Evolutionary conservation across 2,797 vertebrate species (phyloP).

Genomic region (Alcedo quadribrachys): DNA sequence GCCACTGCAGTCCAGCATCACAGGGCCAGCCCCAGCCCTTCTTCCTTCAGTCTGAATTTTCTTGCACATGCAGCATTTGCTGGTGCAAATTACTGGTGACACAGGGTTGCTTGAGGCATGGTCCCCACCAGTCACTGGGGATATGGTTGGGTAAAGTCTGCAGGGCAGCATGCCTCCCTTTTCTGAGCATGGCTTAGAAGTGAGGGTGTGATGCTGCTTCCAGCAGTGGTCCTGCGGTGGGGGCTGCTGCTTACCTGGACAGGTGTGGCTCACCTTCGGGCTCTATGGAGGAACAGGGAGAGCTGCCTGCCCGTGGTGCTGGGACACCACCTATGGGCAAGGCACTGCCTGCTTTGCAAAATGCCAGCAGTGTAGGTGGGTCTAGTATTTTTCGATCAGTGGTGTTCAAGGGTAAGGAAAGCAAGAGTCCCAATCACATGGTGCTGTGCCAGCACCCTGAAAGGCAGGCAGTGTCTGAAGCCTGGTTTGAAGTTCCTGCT

Average conservation of each 20-base stretch:
- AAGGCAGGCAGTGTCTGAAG: neutral
- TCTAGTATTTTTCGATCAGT: neutral
- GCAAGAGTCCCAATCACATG: accelerated
- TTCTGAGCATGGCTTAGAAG: accelerated
- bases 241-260: neutral
- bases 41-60: accelerated
- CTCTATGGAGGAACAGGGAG: accelerated
- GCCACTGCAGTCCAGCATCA: accelerated
- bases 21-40: neutral
- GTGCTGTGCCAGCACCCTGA: accelerated
- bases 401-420: neutral
- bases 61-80: accelerated
- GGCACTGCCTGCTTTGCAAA: accelerated
- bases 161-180: neutral
- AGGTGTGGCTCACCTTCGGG: accelerated
- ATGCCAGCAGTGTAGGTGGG: neutral
- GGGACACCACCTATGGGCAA: accelerated
- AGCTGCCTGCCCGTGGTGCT: accelerated
- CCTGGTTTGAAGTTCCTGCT: accelerated
- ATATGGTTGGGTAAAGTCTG: neutral
- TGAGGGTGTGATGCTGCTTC: accelerated
- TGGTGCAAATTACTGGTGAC: neutral
- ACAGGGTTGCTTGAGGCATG: accelerated
- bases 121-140: too few species aligned
- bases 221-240: accelerated